These are phyloP conservation scores for Pseudorasbora parva DNA, from an alignment of 2,113 vertebrate genomes.

Conservation along the genomic window DNA sequence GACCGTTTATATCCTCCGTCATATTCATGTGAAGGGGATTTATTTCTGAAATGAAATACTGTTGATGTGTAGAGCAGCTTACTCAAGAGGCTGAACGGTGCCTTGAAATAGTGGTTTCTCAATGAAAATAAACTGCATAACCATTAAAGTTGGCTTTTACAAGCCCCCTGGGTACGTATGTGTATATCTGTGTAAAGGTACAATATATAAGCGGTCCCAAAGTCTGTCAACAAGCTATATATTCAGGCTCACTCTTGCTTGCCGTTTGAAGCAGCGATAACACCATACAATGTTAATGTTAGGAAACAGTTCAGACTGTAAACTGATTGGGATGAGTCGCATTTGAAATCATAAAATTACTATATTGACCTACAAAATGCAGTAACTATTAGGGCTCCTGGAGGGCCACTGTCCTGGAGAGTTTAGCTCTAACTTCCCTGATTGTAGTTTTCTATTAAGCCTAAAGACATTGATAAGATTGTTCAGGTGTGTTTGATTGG, in stretches of 20 bases:
- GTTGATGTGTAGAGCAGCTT: constrained; percentile 20
- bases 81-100: constrained; percentile 1
- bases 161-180: not conserved
- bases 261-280: not conserved
- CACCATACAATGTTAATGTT: not conserved
- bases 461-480: no score
- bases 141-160: constrained; percentile 11
- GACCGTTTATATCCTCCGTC: constrained; percentile 37
- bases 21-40: constrained; percentile 35
- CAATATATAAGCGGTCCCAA: not conserved
- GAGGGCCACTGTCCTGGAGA: no score
- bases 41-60: constrained; percentile 42
- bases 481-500: no score
- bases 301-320: not conserved
- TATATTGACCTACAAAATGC: not conserved
- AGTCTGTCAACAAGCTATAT: constrained; percentile 6
- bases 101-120: constrained; percentile 6
- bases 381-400: no score
- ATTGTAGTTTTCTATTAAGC: no score
- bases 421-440: no score
- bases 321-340: not conserved
- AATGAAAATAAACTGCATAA: constrained; percentile 23
- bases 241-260: not conserved
- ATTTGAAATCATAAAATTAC: not conserved
- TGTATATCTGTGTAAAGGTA: not conserved